Percentiles rank a stretch among this genome's conserved stretches.
Evolutionary conservation across 2,888 invertebrate species (phyloP).

Genomic region (Andricus curvator): DNA sequence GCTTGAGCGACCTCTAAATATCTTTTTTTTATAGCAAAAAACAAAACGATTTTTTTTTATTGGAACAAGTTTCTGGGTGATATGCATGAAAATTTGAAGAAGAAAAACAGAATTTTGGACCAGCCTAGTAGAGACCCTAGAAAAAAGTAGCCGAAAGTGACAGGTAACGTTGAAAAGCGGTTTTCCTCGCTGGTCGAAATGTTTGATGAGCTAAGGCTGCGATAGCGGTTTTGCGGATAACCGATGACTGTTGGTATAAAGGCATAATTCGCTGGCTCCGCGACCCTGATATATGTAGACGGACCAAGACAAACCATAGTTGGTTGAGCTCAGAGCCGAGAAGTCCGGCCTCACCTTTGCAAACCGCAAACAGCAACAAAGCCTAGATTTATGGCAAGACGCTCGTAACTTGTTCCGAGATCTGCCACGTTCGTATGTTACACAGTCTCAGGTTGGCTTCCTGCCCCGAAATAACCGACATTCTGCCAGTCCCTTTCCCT

Average conservation of each 20-base stretch:
- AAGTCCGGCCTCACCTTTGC: constrained; percentile 44
- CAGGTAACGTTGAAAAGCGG: constrained; percentile 25
- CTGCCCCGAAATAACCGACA: neutral
- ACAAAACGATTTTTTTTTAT: too few relatives aligned
- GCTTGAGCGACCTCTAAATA: too few relatives aligned
- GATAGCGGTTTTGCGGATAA: constrained; percentile 39
- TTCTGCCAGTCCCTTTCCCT: neutral
- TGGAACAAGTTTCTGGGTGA: too few relatives aligned
- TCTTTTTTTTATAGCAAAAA: too few relatives aligned
- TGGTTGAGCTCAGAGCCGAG: constrained; percentile 18
- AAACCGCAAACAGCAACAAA: constrained; percentile 59
- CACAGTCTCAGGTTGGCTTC: neutral
- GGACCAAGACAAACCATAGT: constrained; percentile 40
- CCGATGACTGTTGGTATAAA: constrained; percentile 37
- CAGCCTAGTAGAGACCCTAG: too few relatives aligned
- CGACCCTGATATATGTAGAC: constrained; percentile 39
- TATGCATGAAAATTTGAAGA: too few relatives aligned
- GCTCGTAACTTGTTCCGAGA: constrained; percentile 34
- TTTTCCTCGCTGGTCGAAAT: constrained; percentile 17
- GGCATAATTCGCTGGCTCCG: constrained; percentile 30
- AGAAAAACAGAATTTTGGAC: too few relatives aligned
- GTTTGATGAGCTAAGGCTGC: constrained; percentile 33
- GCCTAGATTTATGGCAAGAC: constrained; percentile 56
- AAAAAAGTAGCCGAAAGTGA: neutral
- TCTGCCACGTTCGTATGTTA: constrained; percentile 40